phyloP scores from a whole-genome alignment of 2,888 invertebrate genomes.

The Scelioninae gen. 2 region DNA sequence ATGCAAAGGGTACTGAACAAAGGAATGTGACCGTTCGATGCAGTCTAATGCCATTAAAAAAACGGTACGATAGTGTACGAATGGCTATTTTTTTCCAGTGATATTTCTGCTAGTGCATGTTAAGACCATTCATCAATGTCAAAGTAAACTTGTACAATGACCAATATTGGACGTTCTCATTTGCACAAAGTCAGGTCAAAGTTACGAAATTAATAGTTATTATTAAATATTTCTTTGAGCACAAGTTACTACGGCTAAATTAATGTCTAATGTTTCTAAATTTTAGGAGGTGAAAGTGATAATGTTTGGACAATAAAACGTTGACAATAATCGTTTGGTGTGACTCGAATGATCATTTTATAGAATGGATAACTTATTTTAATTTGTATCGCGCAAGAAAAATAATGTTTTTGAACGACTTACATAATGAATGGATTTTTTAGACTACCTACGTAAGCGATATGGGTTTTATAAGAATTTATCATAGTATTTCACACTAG shows the following conservation, averaged over 20 bases:
- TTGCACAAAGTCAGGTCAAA: slow-evolving; percentile 31
- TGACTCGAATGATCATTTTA: slow-evolving; percentile 49
- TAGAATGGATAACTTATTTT: slow-evolving; percentile 46
- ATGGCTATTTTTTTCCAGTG: slow-evolving; percentile 4
- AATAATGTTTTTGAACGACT: slow-evolving; percentile 56
- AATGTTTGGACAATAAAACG: slow-evolving; percentile 58
- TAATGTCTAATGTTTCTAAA: slow-evolving; percentile 35
- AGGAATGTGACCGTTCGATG: no score
- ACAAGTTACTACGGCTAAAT: slow-evolving; percentile 25
- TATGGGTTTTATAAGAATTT: slow-evolving; percentile 49
- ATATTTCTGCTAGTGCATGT: slow-evolving; percentile 5
- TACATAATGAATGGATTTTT: slow-evolving; percentile 46
- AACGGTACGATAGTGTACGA: neutral
- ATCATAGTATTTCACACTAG: slow-evolving; percentile 34
- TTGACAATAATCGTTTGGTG: slow-evolving; percentile 54
- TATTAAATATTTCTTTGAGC: slow-evolving; percentile 31
- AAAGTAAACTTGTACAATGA: slow-evolving; percentile 33
- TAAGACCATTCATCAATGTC: slow-evolving; percentile 13
- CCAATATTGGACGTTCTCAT: slow-evolving; percentile 14
- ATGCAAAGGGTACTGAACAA: no score
- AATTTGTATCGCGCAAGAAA: slow-evolving; percentile 48
- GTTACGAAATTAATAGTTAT: slow-evolving; percentile 19
- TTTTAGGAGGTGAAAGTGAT: slow-evolving; percentile 49
- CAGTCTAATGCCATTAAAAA: no score
- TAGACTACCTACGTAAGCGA: slow-evolving; percentile 31